phyloP scores from a whole-genome alignment of 2,113 vertebrate genomes.

The Cololabis saira region DNA sequence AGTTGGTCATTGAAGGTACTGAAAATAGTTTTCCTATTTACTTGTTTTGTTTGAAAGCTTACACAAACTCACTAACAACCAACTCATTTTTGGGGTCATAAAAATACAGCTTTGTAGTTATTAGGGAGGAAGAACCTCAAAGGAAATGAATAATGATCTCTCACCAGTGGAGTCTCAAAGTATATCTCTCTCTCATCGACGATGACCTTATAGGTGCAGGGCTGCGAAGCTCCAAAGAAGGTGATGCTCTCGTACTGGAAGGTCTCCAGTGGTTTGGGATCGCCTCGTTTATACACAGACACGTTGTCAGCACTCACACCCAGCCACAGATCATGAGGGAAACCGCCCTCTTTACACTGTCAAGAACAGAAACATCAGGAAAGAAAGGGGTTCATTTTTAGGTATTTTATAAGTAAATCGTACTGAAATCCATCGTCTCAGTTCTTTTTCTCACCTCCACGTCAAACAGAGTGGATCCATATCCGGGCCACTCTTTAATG shows the following conservation, averaged over 20 bases:
- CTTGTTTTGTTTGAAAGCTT: no score
- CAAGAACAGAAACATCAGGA: slow-evolving; percentile 2
- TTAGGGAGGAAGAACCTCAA: neutral
- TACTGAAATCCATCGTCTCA: neutral
- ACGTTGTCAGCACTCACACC: slow-evolving; percentile 91
- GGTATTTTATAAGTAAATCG: neutral
- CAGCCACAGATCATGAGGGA: slow-evolving; percentile 93
- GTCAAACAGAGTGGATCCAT: slow-evolving; percentile 92
- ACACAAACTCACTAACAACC: no score
- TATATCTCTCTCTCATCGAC: slow-evolving; percentile 95
- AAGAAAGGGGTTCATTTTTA: neutral
- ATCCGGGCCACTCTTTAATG: slow-evolving; percentile 92
- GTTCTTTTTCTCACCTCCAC: slow-evolving; percentile 84
- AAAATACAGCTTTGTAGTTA: no score
- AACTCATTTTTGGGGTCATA: no score
- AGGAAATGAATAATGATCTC: neutral
- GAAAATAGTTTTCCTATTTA: no score
- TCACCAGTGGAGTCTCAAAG: slow-evolving; percentile 91
- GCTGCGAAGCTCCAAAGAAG: slow-evolving; percentile 91
- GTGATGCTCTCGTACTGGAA: slow-evolving; percentile 94
- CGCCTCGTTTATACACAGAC: slow-evolving; percentile 91
- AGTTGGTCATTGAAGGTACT: no score
- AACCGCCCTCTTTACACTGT: slow-evolving; percentile 94
- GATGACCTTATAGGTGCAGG: slow-evolving; percentile 92
- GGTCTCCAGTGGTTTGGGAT: slow-evolving; percentile 90